Conservation (phyloP, 2,888 invertebrate species). For the Acanthococcus lagerstroemiae region DNA sequence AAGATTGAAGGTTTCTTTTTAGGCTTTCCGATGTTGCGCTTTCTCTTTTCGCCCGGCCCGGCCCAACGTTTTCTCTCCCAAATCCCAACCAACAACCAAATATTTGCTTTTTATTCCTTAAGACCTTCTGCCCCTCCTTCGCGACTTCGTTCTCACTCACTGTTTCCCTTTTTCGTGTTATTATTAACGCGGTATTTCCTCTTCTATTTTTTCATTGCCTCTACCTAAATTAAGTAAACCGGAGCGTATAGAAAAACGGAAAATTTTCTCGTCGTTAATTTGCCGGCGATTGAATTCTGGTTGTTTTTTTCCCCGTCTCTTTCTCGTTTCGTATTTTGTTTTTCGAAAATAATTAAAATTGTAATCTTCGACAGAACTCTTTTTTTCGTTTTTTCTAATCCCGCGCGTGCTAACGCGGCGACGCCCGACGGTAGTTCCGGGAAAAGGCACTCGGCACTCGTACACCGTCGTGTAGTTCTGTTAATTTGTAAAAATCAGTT, state of each 20-base stretch:
- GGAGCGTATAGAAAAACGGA: constrained; percentile 23
- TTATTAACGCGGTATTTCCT: constrained; percentile 27
- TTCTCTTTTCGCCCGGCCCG: not conserved
- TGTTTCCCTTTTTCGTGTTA: constrained; percentile 18
- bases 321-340: too few relatives aligned
- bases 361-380: constrained; percentile 16
- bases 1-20: constrained; percentile 30
- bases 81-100: constrained; percentile 30
- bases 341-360: constrained; percentile 28
- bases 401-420: not conserved
- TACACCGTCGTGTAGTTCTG: not conserved
- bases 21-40: constrained; percentile 28
- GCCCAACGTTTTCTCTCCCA: not conserved
- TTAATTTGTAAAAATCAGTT: constrained; percentile 23
- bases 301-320: too few relatives aligned
- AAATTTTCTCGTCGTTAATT: constrained; percentile 18
- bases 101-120: constrained; percentile 31
- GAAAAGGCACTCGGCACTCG: not conserved
- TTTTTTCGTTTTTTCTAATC: not conserved
- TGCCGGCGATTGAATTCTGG: constrained; percentile 15
- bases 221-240: constrained; percentile 31
- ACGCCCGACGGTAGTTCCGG: not conserved
- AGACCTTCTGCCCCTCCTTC: constrained; percentile 7
- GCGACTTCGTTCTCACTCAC: constrained; percentile 12
- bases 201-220: not conserved